These are phyloP conservation scores for Orthonychiurus folsomi DNA, from an alignment of 2,888 invertebrate genomes.

Conservation along the genomic window DNA sequence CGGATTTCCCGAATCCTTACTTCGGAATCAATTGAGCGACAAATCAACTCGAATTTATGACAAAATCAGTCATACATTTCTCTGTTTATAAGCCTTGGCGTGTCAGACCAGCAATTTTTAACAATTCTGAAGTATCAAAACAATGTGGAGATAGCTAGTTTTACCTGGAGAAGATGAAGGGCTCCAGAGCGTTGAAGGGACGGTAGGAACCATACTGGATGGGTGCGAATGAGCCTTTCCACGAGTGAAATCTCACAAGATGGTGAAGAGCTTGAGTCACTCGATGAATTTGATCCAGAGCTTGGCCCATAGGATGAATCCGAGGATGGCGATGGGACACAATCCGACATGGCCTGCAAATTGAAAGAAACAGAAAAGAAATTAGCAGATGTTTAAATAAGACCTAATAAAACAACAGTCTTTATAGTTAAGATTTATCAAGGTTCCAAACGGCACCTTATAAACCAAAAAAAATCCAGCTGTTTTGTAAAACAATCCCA, in stretches of 20 bases:
- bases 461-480: too few species aligned
- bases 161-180: constrained; percentile 84
- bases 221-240: constrained; percentile 79
- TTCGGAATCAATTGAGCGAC: too few species aligned
- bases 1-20: too few species aligned
- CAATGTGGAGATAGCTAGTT: too few species aligned
- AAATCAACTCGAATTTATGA: too few species aligned
- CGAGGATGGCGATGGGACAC: constrained; percentile 35
- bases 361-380: constrained; percentile 2
- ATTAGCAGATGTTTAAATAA: not conserved
- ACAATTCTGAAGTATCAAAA: too few species aligned
- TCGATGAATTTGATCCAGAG: constrained; percentile 31
- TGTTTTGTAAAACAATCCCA: too few species aligned
- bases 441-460: too few species aligned
- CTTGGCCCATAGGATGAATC: constrained; percentile 36
- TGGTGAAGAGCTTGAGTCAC: constrained; percentile 32
- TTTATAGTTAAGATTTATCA: too few species aligned
- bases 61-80: too few species aligned
- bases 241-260: constrained; percentile 48
- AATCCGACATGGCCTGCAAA: constrained; percentile 38
- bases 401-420: not conserved
- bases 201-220: constrained; percentile 92
- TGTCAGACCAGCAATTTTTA: too few species aligned
- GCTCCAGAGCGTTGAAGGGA: constrained; percentile 88
- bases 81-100: too few species aligned